Evolutionary conservation across 2,797 vertebrate genomes (phyloP).

Genomic region (Podargus strigoides): DNA sequence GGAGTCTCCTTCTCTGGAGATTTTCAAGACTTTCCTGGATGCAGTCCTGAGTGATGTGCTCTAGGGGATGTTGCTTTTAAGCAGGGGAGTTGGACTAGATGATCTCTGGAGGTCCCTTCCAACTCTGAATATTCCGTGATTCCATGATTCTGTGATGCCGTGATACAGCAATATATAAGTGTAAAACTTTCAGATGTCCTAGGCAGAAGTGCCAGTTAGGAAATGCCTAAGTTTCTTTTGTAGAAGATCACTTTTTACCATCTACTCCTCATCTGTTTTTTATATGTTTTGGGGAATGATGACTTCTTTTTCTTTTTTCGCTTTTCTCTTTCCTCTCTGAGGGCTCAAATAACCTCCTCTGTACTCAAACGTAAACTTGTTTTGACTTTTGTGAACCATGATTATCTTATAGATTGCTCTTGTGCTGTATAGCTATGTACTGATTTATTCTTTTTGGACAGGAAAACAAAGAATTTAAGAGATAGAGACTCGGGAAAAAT

Average conservation of each 20-base stretch:
- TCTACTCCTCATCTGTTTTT: fast-evolving
- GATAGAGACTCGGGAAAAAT: not conserved
- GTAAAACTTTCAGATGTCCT: not conserved
- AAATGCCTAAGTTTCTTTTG: not conserved
- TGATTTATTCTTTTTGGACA: not conserved
- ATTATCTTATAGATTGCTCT: not conserved
- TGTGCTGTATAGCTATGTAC: not conserved
- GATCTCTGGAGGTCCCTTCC: too few relatives aligned
- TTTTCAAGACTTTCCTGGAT: too few relatives aligned
- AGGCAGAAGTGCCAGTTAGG: not conserved
- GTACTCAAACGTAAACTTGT: not conserved
- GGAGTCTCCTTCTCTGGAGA: too few relatives aligned
- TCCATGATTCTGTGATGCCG: too few relatives aligned
- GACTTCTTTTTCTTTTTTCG: not conserved
- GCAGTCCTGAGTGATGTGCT: too few relatives aligned
- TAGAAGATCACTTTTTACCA: not conserved
- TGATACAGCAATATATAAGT: not conserved
- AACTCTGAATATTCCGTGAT: too few relatives aligned
- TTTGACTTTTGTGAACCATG: not conserved
- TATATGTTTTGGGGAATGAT: not conserved
- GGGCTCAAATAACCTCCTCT: not conserved
- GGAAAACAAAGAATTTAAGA: not conserved
- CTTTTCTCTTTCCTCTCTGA: not conserved
- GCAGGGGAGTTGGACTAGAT: too few relatives aligned
- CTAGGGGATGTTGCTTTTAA: too few relatives aligned